Evolutionary conservation across 1,140 invertebrate species (phyloP).

Genomic region (Leptoteleia sp.): DNA sequence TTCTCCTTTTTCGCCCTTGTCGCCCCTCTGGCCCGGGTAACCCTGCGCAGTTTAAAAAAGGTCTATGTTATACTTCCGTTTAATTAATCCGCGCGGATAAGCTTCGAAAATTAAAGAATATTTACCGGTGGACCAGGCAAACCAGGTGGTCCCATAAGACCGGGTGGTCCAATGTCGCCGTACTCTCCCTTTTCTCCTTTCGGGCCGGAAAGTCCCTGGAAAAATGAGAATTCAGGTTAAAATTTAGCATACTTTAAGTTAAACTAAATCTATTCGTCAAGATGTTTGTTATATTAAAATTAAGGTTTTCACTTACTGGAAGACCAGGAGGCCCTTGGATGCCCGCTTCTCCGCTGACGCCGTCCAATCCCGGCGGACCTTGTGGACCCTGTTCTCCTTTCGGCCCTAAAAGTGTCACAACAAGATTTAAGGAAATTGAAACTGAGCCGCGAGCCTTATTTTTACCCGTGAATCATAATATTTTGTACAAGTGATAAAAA

Average conservation of each 20-base stretch:
- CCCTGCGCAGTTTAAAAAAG: slow-evolving; percentile 82
- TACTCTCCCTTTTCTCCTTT: slow-evolving; percentile 95
- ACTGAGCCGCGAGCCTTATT: neutral
- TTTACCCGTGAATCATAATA: slow-evolving; percentile 35
- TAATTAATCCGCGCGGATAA: slow-evolving; percentile 39
- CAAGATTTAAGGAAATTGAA: slow-evolving; percentile 29
- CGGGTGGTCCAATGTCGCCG: slow-evolving; percentile 94
- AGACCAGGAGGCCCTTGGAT: slow-evolving; percentile 87
- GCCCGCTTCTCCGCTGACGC: slow-evolving; percentile 84
- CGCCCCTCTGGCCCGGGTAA: slow-evolving; percentile 93
- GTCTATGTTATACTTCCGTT: slow-evolving; percentile 17
- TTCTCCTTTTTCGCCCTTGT: slow-evolving; percentile 95
- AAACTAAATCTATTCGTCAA: too few species aligned
- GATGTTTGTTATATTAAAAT: too few species aligned
- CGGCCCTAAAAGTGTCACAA: slow-evolving; percentile 75
- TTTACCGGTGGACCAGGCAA: slow-evolving; percentile 89
- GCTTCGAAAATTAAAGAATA: slow-evolving; percentile 48
- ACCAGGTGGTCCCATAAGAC: slow-evolving; percentile 92
- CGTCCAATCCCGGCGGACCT: slow-evolving; percentile 83
- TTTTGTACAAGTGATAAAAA: slow-evolving; percentile 29
- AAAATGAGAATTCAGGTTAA: slow-evolving; percentile 3
- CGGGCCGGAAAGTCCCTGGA: slow-evolving; percentile 88
- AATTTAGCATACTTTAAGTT: too few species aligned
- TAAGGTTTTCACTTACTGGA: too few species aligned
- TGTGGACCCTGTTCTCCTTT: slow-evolving; percentile 83